These are phyloP conservation scores for Ammodramus savannarum DNA, from an alignment of 2,113 vertebrate genomes.

Conservation along the genomic window DNA sequence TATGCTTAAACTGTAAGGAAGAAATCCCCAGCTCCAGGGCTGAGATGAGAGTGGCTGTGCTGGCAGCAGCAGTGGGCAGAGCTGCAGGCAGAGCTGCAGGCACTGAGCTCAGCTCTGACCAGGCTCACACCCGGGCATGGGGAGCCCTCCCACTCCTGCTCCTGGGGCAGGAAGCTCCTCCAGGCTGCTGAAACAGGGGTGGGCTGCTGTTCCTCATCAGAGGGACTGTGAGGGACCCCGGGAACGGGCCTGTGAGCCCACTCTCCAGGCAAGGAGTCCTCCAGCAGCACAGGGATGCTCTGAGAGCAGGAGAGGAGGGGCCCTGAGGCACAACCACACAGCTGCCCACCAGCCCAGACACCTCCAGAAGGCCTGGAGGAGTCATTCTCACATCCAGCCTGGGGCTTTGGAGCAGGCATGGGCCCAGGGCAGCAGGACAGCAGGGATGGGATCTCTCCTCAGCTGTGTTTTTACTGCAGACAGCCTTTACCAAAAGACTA, in stretches of 20 bases:
- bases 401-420: background rate
- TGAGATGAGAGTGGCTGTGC: background rate
- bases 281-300: background rate
- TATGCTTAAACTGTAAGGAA: background rate
- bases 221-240: background rate
- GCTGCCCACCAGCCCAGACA: background rate
- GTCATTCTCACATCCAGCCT: accelerated
- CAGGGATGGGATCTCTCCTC: background rate
- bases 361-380: no score
- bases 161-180: background rate
- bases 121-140: accelerated
- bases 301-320: background rate
- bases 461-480: background rate
- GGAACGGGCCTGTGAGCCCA: background rate
- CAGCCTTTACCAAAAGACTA: background rate
- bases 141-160: background rate
- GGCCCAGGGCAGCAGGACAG: background rate
- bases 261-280: background rate
- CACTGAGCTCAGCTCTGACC: background rate
- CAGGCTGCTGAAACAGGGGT: background rate
- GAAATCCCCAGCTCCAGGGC: background rate
- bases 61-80: background rate
- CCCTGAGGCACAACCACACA: background rate
- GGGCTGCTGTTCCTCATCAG: background rate
- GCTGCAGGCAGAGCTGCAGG: background rate